Evolutionary conservation across 2,888 invertebrate species (phyloP), one percentile per base, ranked within the genome.

Genomic region (Diabrotica balteata): DNA sequence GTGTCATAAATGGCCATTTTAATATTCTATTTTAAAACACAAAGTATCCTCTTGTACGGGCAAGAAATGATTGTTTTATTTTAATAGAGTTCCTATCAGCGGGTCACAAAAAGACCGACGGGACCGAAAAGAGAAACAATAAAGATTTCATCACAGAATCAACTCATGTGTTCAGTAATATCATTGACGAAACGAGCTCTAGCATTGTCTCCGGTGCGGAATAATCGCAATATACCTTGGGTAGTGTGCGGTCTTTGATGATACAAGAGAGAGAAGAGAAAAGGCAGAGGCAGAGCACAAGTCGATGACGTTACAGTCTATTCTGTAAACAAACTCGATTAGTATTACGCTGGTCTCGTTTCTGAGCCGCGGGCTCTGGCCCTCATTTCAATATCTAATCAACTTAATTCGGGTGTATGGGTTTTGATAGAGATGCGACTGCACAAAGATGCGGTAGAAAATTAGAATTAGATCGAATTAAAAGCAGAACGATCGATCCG

Each of bases 341-440:
- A 81, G 77, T 77, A 80, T 79, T 79, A 80, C 78, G 79, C 77
- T 76, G 78, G 78, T 80, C 79, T 79, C 78, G 78, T 79, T 80
- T 78, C 79, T 78, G 75, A 75, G 78, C 80, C 79, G 72, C 73
- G 55, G 76, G 82, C 80, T 72, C 73, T 55, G 76, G 82, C 80
- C 72, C 75, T 82, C 80, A 81, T 82, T 83, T 82, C 81, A 80
- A 81, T 80, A 78, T 77, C 80, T 81, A 80, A 81, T 79, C 78
- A 72, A 77, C 74, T 81, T 79, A 81, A 80, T 81, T 79, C 80
- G 77, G 79, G 78, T 80, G 77, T 80, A 79, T 78, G 81, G 79
- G 78, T 80, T 80, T 79, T 79, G 79, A 80, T 80, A 78, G 80
- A 78, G 78, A 75, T 74, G 74, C 74, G 71, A 70, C 69, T 59